Evolutionary conservation across 2,888 invertebrate genomes (phyloP).

Genomic region (Oxystoma pomonae): DNA sequence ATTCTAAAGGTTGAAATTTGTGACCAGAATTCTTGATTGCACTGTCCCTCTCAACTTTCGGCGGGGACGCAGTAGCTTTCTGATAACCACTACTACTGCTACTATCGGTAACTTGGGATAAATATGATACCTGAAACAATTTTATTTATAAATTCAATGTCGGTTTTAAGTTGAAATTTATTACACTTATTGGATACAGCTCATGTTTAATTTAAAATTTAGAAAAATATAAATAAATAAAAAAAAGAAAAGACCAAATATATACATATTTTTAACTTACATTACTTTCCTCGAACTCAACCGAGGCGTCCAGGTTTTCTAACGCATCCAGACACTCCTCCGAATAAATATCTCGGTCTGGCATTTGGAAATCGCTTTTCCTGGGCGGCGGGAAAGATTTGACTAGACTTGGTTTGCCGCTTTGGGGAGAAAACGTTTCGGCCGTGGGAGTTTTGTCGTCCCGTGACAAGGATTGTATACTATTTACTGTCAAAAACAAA

Average conservation of each 20-base stretch:
- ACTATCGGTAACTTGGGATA: slow-evolving; percentile 19
- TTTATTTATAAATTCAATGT: too few relatives aligned
- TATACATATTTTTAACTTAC: too few relatives aligned
- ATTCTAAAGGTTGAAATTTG: slow-evolving; percentile 49
- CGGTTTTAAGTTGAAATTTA: too few relatives aligned
- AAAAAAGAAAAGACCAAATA: too few relatives aligned
- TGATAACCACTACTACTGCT: neutral
- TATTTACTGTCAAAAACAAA: slow-evolving; percentile 41
- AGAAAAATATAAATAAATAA: too few relatives aligned
- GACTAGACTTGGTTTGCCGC: slow-evolving; percentile 33
- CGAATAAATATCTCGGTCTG: slow-evolving; percentile 45
- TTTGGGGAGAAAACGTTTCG: slow-evolving; percentile 41
- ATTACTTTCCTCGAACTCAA: slow-evolving; percentile 26
- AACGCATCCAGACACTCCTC: slow-evolving; percentile 44
- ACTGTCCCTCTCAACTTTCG: neutral
- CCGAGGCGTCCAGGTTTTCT: slow-evolving; percentile 41
- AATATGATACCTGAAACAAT: neutral
- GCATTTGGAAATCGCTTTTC: slow-evolving; percentile 40
- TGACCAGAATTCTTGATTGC: slow-evolving; percentile 31
- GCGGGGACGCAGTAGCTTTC: neutral
- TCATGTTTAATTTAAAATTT: too few relatives aligned
- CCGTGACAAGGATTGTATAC: slow-evolving; percentile 46
- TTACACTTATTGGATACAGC: too few relatives aligned
- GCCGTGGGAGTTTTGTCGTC: slow-evolving; percentile 49
- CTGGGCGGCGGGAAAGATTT: slow-evolving; percentile 38